phyloP scores from a whole-genome alignment of 2,113 vertebrate genomes.

The Ranitomeya imitator region DNA sequence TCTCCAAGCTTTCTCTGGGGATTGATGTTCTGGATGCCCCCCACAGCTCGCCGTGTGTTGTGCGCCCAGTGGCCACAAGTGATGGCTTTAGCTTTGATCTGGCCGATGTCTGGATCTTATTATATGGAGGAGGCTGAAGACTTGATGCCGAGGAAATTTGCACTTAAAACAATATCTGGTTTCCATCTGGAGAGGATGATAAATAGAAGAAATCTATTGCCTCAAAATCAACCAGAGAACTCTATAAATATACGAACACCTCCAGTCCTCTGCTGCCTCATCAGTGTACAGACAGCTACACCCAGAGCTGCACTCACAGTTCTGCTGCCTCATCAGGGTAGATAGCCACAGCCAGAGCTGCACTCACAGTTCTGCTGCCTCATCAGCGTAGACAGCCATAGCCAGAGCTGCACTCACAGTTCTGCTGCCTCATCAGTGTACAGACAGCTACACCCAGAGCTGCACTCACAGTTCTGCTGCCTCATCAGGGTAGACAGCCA shows the following conservation, averaged over 20 bases:
- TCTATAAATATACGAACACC: background rate
- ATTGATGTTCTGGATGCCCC: background rate
- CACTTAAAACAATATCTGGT: conserved; percentile 40
- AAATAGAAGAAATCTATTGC: background rate
- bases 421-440: too few species aligned
- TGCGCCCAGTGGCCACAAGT: background rate
- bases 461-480: too few species aligned
- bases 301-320: background rate
- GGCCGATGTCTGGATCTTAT: conserved; percentile 25
- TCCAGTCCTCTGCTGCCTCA: background rate
- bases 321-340: background rate
- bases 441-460: too few species aligned
- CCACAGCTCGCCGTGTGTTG: background rate
- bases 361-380: too few species aligned
- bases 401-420: too few species aligned
- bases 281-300: background rate
- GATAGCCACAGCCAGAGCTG: too few species aligned
- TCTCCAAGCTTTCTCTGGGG: background rate
- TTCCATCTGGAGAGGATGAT: conserved; percentile 30
- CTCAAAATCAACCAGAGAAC: background rate
- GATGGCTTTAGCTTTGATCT: conserved; percentile 28
- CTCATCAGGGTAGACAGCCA: too few species aligned
- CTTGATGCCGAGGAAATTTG: conserved; percentile 25
- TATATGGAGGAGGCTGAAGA: conserved; percentile 3
- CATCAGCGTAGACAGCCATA: too few species aligned